Evolutionary conservation across 2,113 vertebrate species (phyloP), one percentile per base, ranked within the genome.

Genomic region (Cololabis saira): DNA sequence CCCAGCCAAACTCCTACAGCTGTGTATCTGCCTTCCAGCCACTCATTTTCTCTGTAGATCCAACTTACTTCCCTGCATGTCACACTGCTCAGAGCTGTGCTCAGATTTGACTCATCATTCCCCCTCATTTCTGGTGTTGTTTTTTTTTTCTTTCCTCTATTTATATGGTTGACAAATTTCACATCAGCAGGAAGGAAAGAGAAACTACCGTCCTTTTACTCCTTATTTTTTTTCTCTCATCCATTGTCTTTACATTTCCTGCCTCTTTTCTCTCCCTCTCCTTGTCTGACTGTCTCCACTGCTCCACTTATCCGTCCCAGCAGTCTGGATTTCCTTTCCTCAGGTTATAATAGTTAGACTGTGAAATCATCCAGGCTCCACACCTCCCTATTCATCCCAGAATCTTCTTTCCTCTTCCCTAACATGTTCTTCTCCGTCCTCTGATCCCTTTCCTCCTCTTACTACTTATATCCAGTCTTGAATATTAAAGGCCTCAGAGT

Each of bases 261-360:
- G 48, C n/a, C 63, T 17, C 50, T 50, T 70, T 76, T 17, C 51
- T 52, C 76, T 60, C 76, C 55, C 71, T 24, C 49, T 54, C 54
- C 33, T 58, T 72, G 16, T 67, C 56, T 64, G 58, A 45, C 59
- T 84, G 80, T 76, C 67, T 80, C 67, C 64, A 67, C 69, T 66
- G 73, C 76, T 92, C 82, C 74, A 87, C 71, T 86, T 81, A 70
- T 86, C 80, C 65, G 84, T 88, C 88, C 83, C 84, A 83, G 74
- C 80, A 80, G 87, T 80, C 70, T 87, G 83, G 85, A 81, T 82
- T 89, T 89, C 82, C 75, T 93, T 91, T 87, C 90, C 90, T 85
- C 85, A 75, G 91, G 90, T 94, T 92, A 93, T 93, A 93, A 95
- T 92, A 92, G 88, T 89, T 80, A 93, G 92, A 93, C 92, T 93